Evolutionary conservation across 2,797 vertebrate species (phyloP), one percentile per base, ranked within the genome.

Genomic region (Catharus ustulatus): DNA sequence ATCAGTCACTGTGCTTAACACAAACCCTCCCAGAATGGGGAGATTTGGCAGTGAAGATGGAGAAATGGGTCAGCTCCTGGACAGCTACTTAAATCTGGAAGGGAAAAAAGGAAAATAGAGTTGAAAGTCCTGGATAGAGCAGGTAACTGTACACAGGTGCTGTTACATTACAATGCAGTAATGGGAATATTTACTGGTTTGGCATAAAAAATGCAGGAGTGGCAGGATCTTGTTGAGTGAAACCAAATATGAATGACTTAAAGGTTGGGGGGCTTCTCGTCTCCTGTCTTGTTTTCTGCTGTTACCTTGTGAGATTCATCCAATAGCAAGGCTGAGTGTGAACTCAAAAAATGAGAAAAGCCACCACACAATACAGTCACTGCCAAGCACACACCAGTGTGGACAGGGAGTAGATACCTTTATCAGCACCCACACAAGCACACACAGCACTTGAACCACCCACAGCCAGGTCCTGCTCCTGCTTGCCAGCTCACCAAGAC

Each of bases 341-440:
- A 77, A 13, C 38, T 54, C 29, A 32, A 62, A 69, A 76, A 77
- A 23, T 38, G 6, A 67, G 69, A 57, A 48, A 74, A 87, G 3
- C 2, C 26, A 45, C 15, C 15, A 34, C 9, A 38, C 8, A 38
- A 7, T 9, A 11, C 12, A 21, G 2, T 4, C 12, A 1, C 10
- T 54, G 26, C 14, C 43, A 66, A 29, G 20, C 17, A 45, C 59
- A 55, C 17, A 11, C 5, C 20, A 15, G 0, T 5, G 20, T 1
- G 3, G 26, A 38, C 43, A 81, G 34, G 66, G 26, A 68, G 24
- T 3, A 69, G 13, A 54, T 17, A 11, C 7, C 30, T 89, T 80
- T 73, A 36, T 62, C 20, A 69, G 10, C 38, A 73, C 10, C 7
- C 46, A 45, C 34, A 73, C 17, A 55, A 46, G 59, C 45, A 80